phyloP scores from a whole-genome alignment of 2,113 vertebrate species.

The Oenanthe melanoleuca region DNA sequence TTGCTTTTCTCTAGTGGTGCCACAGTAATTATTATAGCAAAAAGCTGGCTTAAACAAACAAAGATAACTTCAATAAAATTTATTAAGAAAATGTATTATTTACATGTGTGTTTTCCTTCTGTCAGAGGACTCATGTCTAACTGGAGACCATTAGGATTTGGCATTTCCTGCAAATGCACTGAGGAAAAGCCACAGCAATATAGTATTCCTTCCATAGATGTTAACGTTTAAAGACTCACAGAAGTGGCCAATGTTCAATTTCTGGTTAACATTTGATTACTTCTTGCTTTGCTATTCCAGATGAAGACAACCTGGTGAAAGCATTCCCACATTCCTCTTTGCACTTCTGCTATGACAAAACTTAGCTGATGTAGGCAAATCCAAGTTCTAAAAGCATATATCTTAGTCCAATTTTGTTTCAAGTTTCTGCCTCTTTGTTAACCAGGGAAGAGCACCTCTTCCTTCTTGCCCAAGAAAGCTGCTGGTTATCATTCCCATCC shows the following conservation, averaged over 20 bases:
- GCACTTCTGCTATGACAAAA: slow-evolving; percentile 7
- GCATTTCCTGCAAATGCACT: slow-evolving; percentile 51
- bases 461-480: slow-evolving; percentile 35
- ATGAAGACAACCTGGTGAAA: slow-evolving; percentile 58
- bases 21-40: background rate
- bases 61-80: background rate
- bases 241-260: slow-evolving; percentile 19
- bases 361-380: slow-evolving; percentile 23
- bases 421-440: slow-evolving; percentile 27
- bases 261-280: slow-evolving; percentile 24
- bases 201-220: slow-evolving; percentile 21
- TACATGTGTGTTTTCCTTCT: background rate
- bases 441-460: slow-evolving; percentile 22
- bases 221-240: slow-evolving; percentile 24
- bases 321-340: slow-evolving; percentile 1
- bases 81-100: background rate
- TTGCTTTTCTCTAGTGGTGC: background rate
- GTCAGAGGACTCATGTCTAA: background rate
- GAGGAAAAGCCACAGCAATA: slow-evolving; percentile 50
- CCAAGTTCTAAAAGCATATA: background rate
- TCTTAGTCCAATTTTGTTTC: background rate
- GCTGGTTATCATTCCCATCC: slow-evolving; percentile 54
- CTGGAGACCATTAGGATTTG: background rate
- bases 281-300: slow-evolving; percentile 8
- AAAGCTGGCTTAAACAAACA: background rate